Base-by-base conservation (phyloP, 2,888 invertebrate genomes). In the Pinctada fucata region DNA sequence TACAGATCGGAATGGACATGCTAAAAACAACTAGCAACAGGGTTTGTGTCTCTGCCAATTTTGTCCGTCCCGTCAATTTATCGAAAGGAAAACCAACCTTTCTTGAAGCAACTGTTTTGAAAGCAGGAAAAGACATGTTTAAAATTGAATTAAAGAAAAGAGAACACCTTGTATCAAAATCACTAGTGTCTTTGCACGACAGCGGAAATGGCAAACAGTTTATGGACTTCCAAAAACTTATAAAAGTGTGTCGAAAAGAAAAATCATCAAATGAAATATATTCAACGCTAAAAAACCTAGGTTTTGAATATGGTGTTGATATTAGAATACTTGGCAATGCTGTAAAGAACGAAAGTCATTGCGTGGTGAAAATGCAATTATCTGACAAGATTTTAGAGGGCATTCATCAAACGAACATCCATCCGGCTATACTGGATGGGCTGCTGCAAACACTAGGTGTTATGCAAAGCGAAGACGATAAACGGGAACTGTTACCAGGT, bases 1-100 rank as follows among this genome's bases (percentile, higher is more conserved):
- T 84, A 4, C 82, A 80, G 58, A 50, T 84, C 1, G 84, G 79
- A 63, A 75, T 72, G 10, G 48, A 51, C 3, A 16, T 76, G 0
- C 47, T 72, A 6, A n/a, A 13, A 16, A 63, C 58, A 16, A 8
- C 72, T 1, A 8, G 51, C 10, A 49, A 58, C 31, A 31, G 67
- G 5, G 5, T 76, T 2, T 49, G 68, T 31, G 10, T 79, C 6
- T 68, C 72, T 13, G 6, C 65, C 10, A 6, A 69, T 45, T 73
- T 79, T 69, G 6, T 51, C 10, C 58, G 48, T 58, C 79, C 79
- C 2, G 16, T 73, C 1, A 13, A 31, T 13, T 10, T 69, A 4
- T 48, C 52, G 0, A 47, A 16, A 10, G 52, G 58, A 16, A 66
- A 72, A 67, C 47, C 66, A 5, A 8, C 16, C 31, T 31, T 31